Evolutionary conservation across 2,888 invertebrate genomes (phyloP).

Genomic region (Choreutis nemorana): DNA sequence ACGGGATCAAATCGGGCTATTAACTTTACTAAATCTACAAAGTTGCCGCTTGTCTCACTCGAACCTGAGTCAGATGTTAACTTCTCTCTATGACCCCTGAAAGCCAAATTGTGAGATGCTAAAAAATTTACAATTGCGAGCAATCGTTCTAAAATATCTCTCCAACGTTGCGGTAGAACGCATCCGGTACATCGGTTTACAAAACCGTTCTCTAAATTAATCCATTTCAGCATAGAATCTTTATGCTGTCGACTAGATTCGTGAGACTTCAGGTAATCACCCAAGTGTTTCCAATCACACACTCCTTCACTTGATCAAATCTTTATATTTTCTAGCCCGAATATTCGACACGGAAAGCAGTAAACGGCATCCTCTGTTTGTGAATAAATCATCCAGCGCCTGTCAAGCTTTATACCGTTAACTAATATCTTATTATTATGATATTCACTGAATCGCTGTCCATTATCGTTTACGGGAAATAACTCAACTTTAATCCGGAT

Average conservation of each 20-base stretch:
- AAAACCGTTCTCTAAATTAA: slow-evolving; percentile 7
- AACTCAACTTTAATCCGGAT: slow-evolving; percentile 8
- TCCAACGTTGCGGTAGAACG: slow-evolving; percentile 6
- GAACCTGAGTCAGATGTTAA: slow-evolving; percentile 5
- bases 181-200: slow-evolving; percentile 1
- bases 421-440: slow-evolving; percentile 3
- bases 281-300: slow-evolving; percentile 2
- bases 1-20: slow-evolving; percentile 1
- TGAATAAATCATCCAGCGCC: slow-evolving; percentile 9
- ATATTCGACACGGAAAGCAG: slow-evolving; percentile 6
- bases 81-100: slow-evolving; percentile 8
- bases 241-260: slow-evolving; percentile 2
- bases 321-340: slow-evolving; percentile 3
- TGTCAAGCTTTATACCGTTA: slow-evolving; percentile 6
- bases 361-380: slow-evolving; percentile 7
- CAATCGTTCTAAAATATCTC: slow-evolving; percentile 6
- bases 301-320: slow-evolving; percentile 3
- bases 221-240: slow-evolving; percentile 5
- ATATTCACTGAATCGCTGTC: slow-evolving; percentile 6
- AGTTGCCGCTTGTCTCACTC: slow-evolving; percentile 8
- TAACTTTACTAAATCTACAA: slow-evolving; percentile 3
- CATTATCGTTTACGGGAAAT: slow-evolving; percentile 6
- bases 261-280: slow-evolving; percentile 1
- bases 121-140: slow-evolving; percentile 8
- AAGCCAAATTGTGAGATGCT: slow-evolving; percentile 10